Base-by-base conservation (phyloP, 2,888 invertebrate species). In the Asteroscopus sphinx region DNA sequence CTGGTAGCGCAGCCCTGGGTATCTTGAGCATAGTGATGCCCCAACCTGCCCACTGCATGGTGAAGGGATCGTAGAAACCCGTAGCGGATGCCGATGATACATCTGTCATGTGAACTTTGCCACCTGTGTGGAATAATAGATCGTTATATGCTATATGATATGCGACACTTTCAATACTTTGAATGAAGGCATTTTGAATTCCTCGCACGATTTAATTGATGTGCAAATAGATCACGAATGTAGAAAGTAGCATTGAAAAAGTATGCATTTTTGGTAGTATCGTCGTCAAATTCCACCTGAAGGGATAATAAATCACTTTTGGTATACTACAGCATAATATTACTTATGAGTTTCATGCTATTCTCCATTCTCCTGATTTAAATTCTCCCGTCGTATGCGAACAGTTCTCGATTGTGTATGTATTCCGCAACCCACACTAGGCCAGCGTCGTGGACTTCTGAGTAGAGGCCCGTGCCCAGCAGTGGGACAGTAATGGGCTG, bases 61-160 rank as follows among this genome's bases (percentile, higher is more conserved):
- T 96, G 86, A 98, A 99, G 0, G 99, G 99, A 88, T 99, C 99
- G 86, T 96, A 99, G 77, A 99, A 95, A 1, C 98, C 99, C 0
- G 99, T 98, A 1, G 98, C 97, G 30, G 98, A 97, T 0, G 98
- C 98, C 73, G 97, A 98, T 0, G 98, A 98, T n/a, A 97, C 96
- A 83, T 99, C 99, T 0, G 97, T 97, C 55, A 98, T 82, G 87
- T 98, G 97, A 21, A 95, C 83, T 74, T 89, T 92, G 6, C 94
- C 92, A 51, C 91, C 94, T 94, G 80, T 48, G 11, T 15, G 9
- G 25, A 44, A 45, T 16, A 55, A 62, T 63, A 30, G 46, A 57
- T 47, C 41, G 7, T 32, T 46, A 40, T 30, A 51, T 35, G 49
- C 35, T 13, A 35, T 40, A 49, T n/a, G n/a, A n/a, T n/a, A n/a